phyloP scores from a whole-genome alignment of 1,140 invertebrate species.

The Drosophila erecta region DNA sequence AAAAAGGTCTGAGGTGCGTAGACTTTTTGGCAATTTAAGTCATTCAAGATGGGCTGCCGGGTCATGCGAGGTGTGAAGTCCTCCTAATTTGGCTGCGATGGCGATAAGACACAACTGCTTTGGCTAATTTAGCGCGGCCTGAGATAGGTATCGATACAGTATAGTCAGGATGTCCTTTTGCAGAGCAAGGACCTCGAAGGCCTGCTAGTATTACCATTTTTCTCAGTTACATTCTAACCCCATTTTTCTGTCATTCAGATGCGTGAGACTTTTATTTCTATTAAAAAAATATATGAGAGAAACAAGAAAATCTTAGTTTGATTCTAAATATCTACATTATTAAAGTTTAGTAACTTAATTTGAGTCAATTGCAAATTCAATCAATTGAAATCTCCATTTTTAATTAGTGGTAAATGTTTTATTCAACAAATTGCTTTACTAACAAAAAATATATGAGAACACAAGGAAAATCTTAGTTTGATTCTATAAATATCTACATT shows the following conservation, averaged over 20 bases:
- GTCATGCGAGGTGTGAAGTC: slow-evolving; percentile 56
- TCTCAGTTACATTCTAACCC: too few relatives aligned
- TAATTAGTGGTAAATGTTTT: slow-evolving; percentile 9
- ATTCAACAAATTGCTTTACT: not conserved
- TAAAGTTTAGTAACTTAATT: too few relatives aligned
- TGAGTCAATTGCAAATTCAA: not conserved
- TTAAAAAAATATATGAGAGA: too few relatives aligned
- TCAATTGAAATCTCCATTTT: not conserved
- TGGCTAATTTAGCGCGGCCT: slow-evolving; percentile 45
- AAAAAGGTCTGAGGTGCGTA: not conserved
- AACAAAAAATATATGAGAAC: not conserved
- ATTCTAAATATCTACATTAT: too few relatives aligned
- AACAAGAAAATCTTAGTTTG: too few relatives aligned
- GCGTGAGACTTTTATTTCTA: too few relatives aligned
- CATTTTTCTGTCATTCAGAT: not conserved
- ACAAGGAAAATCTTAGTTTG: too few relatives aligned
- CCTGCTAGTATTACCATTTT: not conserved
- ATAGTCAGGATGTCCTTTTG: slow-evolving; percentile 16
- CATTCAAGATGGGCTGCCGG: not conserved
- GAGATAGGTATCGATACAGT: slow-evolving; percentile 13
- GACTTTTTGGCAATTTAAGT: slow-evolving; percentile 8
- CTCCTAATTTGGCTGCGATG: slow-evolving; percentile 25
- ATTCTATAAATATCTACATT: too few relatives aligned
- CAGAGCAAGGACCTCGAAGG: not conserved
- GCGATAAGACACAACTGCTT: slow-evolving; percentile 50